Percentiles rank a stretch among this genome's conserved stretches.
Evolutionary conservation across 1,140 invertebrate species (phyloP).

Genomic region (Drosophila kepulauana): DNA sequence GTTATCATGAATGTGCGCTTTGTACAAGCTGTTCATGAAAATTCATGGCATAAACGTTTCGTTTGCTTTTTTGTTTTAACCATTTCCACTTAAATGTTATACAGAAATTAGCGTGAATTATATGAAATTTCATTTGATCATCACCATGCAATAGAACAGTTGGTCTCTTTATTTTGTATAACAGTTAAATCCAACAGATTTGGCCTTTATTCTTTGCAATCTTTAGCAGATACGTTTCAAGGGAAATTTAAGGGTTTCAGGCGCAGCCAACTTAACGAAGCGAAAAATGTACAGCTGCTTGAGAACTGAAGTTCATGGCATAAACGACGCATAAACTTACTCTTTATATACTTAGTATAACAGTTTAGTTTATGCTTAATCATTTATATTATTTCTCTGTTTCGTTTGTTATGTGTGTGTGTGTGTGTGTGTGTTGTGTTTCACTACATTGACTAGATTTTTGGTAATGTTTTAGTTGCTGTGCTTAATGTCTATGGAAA

Average conservation of each 20-base stretch:
- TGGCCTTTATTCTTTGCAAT: neutral
- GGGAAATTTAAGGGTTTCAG: neutral
- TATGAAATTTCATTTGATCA: no score
- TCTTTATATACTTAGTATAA: constrained; percentile 44
- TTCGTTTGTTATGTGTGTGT: neutral
- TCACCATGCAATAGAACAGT: no score
- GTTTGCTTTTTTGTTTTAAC: no score
- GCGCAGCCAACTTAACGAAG: constrained; percentile 13
- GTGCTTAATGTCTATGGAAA: constrained; percentile 68
- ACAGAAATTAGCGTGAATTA: no score
- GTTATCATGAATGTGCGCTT: no score
- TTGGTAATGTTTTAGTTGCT: constrained; percentile 44
- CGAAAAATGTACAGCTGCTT: constrained; percentile 34
- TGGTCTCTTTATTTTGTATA: no score
- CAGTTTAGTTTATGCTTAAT: constrained; percentile 19
- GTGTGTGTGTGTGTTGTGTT: neutral
- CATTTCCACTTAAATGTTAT: no score
- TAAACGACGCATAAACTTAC: constrained; percentile 18
- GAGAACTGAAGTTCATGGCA: constrained; percentile 14
- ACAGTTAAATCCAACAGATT: no score
- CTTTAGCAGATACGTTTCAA: neutral
- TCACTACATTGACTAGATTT: constrained; percentile 65
- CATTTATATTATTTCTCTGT: constrained; percentile 8
- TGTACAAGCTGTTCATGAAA: no score
- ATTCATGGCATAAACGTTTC: no score